Percentiles rank a stretch among this genome's conserved stretches.
Conservation (phyloP, 2,113 vertebrate species). For the Jaculus jaculus region DNA sequence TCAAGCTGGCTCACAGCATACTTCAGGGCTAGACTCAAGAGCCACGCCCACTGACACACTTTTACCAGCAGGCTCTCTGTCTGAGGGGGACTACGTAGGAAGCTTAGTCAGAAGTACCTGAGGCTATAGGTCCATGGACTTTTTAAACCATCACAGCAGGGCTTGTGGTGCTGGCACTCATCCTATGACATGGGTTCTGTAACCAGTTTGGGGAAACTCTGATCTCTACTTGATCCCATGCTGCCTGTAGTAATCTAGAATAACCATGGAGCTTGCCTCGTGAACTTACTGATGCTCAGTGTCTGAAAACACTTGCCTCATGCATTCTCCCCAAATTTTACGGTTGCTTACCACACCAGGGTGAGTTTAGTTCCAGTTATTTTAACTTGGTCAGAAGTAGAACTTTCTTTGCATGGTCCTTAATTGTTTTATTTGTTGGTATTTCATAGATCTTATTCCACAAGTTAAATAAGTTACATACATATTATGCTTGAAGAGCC, state of each 20-base stretch:
- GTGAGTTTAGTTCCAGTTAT: conserved; percentile 58
- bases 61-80: no score
- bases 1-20: no score
- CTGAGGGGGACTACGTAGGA: no score
- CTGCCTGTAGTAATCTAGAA: neutral
- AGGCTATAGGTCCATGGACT: no score
- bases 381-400: conserved; percentile 33
- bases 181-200: neutral
- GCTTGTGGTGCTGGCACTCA: neutral
- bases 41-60: no score
- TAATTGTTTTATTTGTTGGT: conserved; percentile 31
- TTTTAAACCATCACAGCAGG: neutral
- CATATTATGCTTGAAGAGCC: neutral
- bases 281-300: neutral
- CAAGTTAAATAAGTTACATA: neutral
- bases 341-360: conserved; percentile 14
- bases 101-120: no score
- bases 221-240: neutral
- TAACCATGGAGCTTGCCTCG: neutral
- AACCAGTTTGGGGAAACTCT: neutral
- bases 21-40: no score
- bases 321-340: conserved; percentile 22
- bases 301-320: neutral
- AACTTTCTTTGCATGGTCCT: neutral
- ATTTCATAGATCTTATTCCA: conserved; percentile 32